These are phyloP conservation scores for Bothrops jararaca DNA, from an alignment of 2,113 vertebrate species.

Conservation along the genomic window DNA sequence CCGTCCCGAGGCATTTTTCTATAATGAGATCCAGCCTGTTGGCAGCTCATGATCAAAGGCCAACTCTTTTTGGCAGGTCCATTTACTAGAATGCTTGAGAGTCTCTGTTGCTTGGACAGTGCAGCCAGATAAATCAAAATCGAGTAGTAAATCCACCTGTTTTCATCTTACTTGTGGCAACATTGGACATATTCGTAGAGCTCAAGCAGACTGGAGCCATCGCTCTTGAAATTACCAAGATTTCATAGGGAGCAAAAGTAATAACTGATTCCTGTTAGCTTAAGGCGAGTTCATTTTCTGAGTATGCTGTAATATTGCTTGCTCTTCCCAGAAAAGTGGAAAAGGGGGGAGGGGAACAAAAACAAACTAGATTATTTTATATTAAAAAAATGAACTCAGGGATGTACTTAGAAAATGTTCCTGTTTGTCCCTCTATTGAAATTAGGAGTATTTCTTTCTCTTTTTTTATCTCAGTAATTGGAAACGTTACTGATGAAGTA, in stretches of 20 bases:
- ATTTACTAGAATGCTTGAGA: neutral
- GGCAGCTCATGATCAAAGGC: neutral
- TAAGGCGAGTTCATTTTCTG: slow-evolving; percentile 7
- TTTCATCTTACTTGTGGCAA: slow-evolving; percentile 7
- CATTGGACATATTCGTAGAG: neutral
- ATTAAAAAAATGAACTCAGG: neutral
- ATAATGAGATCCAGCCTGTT: neutral
- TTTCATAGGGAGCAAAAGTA: slow-evolving; percentile 35
- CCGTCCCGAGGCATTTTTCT: neutral
- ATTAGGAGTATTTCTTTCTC: slow-evolving; percentile 4
- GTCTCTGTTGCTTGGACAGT: neutral
- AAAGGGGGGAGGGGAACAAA: neutral
- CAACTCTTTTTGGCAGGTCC: neutral
- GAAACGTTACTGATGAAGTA: neutral
- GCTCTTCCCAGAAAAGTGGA: neutral
- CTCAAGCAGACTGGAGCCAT: slow-evolving; percentile 16
- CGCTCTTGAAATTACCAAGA: slow-evolving; percentile 12
- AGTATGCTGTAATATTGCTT: neutral
- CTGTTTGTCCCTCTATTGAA: slow-evolving; percentile 2
- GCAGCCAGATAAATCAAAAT: slow-evolving; percentile 24
- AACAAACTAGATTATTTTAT: neutral
- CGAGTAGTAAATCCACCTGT: slow-evolving; percentile 11
- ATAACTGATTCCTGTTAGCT: slow-evolving; percentile 23
- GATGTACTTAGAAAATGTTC: slow-evolving; percentile 20
- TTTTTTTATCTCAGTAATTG: neutral